These are phyloP conservation scores for Odobenus rosmarus DNA, from an alignment of 2,113 vertebrate species.

Conservation along the genomic window DNA sequence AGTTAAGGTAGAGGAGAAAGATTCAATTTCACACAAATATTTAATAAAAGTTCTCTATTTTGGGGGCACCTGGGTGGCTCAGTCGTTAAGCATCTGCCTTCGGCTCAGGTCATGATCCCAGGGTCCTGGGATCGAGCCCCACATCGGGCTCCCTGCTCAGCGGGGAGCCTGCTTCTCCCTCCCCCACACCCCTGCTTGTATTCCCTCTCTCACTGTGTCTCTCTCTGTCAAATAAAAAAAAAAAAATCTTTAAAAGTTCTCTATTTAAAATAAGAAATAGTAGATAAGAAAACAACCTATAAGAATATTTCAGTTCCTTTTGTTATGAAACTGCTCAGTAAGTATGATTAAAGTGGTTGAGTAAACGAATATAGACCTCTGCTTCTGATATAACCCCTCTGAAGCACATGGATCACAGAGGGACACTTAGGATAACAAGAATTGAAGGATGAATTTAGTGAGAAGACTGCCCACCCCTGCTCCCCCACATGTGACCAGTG, in stretches of 20 bases:
- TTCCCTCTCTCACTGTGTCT: too few relatives aligned
- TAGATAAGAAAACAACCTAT: not conserved
- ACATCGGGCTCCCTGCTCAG: too few relatives aligned
- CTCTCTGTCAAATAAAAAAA: too few relatives aligned
- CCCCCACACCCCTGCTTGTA: too few relatives aligned
- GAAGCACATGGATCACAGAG: not conserved
- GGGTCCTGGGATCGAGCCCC: too few relatives aligned
- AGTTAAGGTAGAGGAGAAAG: not conserved
- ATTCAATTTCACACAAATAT: conserved; percentile 1
- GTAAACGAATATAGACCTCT: not conserved
- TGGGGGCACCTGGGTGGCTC: too few relatives aligned
- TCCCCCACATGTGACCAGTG: not conserved
- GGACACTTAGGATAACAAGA: not conserved
- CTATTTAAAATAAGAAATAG: not conserved
- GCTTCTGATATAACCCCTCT: not conserved
- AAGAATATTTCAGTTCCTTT: not conserved
- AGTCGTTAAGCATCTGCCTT: too few relatives aligned
- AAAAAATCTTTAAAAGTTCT: not conserved
- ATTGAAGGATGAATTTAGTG: not conserved
- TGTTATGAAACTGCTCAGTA: not conserved
- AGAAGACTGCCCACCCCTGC: not conserved
- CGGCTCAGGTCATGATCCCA: too few relatives aligned
- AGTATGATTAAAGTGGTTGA: not conserved
- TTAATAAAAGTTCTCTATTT: not conserved
- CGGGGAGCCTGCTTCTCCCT: too few relatives aligned